These are phyloP conservation scores for Phortica okadai DNA, from an alignment of 2,888 invertebrate genomes.

Conservation along the genomic window DNA sequence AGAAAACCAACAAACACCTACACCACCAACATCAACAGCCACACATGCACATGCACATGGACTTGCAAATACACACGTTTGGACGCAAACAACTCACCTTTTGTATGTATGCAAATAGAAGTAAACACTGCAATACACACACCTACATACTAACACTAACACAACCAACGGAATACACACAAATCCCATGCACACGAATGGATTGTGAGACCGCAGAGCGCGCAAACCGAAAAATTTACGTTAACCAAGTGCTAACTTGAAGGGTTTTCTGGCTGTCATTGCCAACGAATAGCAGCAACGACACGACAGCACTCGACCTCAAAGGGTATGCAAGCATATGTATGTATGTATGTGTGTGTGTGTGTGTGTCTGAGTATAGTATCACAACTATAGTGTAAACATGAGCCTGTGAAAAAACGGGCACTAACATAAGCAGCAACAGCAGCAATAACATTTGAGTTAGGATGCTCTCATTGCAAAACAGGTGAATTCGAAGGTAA, in stretches of 20 bases:
- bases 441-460: neutral
- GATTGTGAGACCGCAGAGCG: conserved; percentile 4
- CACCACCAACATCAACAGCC: conserved; percentile 11
- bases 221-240: conserved; percentile 31
- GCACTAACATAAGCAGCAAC: too few relatives aligned
- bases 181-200: conserved; percentile 28
- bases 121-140: conserved; percentile 59
- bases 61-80: conserved; percentile 46
- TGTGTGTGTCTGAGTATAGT: too few relatives aligned
- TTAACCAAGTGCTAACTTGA: conserved; percentile 33
- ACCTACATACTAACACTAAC: conserved; percentile 60
- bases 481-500: neutral
- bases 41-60: conserved; percentile 41
- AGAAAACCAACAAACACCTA: conserved; percentile 12
- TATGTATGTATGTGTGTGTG: neutral
- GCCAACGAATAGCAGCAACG: conserved; percentile 12
- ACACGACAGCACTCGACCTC: conserved; percentile 13
- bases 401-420: too few relatives aligned
- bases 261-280: conserved; percentile 31
- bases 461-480: neutral
- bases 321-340: neutral
- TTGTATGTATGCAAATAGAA: conserved; percentile 68
- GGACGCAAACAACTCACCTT: conserved; percentile 58
- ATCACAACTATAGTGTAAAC: too few relatives aligned
- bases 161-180: conserved; percentile 65